phyloP scores from a whole-genome alignment of 2,797 vertebrate species.

The Sphenodon punctatus region DNA sequence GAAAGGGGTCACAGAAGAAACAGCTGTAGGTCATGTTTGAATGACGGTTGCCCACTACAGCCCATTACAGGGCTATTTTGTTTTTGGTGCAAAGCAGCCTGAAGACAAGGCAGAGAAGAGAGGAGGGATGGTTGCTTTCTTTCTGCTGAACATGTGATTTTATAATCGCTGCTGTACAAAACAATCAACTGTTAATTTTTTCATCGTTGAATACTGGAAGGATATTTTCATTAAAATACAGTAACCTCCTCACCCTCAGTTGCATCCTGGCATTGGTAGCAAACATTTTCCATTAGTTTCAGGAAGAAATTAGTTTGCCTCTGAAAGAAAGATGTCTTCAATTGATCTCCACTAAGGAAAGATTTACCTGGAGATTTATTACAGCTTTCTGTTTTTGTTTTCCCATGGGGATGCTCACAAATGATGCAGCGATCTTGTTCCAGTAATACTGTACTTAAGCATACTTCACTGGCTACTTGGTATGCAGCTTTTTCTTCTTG shows the following conservation, averaged over 20 bases:
- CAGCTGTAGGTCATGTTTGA: too few relatives aligned
- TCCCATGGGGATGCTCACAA: conserved; percentile 64
- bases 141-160: background rate
- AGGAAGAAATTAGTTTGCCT: conserved; percentile 57
- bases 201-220: background rate
- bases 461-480: conserved; percentile 59
- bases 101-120: rapidly evolving
- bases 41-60: background rate
- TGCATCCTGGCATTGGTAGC: conserved; percentile 24
- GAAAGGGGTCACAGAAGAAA: too few relatives aligned
- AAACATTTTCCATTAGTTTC: conserved; percentile 38
- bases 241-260: conserved; percentile 13
- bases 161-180: background rate
- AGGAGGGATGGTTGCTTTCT: too few relatives aligned
- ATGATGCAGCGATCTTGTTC: conserved; percentile 67
- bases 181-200: conserved; percentile 1
- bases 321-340: conserved; percentile 44
- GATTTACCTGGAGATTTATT: conserved; percentile 68
- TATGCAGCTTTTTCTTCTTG: conserved; percentile 45
- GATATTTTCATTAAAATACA: background rate
- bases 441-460: conserved; percentile 59
- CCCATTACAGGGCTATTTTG: background rate
- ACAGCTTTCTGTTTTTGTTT: conserved; percentile 55
- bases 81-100: background rate
- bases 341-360: conserved; percentile 52